phyloP scores from a whole-genome alignment of 2,888 invertebrate genomes.

The Schrankia costaestrigalis region DNA sequence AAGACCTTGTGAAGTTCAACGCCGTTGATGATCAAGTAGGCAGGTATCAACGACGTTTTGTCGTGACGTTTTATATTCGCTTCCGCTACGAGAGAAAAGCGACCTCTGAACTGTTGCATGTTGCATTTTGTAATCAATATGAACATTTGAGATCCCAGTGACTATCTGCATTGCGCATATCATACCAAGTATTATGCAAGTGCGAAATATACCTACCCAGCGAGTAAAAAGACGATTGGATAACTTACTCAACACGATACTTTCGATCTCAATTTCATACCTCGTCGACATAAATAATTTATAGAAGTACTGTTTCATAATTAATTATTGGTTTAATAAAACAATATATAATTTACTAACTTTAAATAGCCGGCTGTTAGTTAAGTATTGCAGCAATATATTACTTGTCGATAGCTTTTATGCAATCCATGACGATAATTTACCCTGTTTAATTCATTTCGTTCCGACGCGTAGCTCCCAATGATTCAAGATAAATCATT shows the following conservation, averaged over 20 bases:
- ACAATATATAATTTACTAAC: too few relatives aligned
- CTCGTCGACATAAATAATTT: too few relatives aligned
- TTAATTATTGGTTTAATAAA: too few relatives aligned
- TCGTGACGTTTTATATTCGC: conserved; percentile 39
- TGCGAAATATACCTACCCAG: conserved; percentile 10
- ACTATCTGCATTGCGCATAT: too few relatives aligned
- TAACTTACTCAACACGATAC: conserved; percentile 33
- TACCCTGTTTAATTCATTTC: conserved; percentile 5
- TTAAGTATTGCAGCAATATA: conserved; percentile 19
- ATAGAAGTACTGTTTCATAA: too few relatives aligned
- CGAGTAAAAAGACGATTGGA: conserved; percentile 13
- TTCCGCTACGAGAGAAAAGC: conserved; percentile 66
- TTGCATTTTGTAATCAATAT: conserved; percentile 35
- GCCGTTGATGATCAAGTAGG: conserved; percentile 45
- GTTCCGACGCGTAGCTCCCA: conserved; percentile 5
- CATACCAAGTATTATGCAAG: conserved; percentile 45
- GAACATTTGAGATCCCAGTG: conserved; percentile 33
- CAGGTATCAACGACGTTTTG: conserved; percentile 30
- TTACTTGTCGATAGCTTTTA: conserved; percentile 15
- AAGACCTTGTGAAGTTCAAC: conserved; percentile 67
- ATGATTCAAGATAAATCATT: conserved; percentile 23
- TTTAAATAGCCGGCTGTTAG: too few relatives aligned
- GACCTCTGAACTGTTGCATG: conserved; percentile 57
- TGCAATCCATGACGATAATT: conserved; percentile 18
- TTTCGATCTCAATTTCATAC: conserved; percentile 9